A percentile compares a stretch with the other conserved stretches of the same genome.
Evolutionary conservation across 2,113 vertebrate genomes (phyloP).

Genomic region (Pycnonotus jocosus): DNA sequence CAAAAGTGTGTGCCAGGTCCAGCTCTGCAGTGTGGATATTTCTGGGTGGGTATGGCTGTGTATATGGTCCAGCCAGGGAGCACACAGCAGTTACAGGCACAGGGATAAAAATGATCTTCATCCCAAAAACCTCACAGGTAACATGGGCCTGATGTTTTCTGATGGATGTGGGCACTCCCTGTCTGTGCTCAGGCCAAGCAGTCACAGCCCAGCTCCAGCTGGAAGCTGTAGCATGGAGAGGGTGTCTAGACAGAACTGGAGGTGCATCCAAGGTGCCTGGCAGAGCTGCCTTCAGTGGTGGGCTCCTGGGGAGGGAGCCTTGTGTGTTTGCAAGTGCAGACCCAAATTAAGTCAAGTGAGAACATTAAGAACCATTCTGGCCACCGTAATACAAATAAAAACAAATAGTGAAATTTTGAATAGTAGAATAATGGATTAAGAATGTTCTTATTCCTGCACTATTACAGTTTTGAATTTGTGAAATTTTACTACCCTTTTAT

Average conservation of each 20-base stretch:
- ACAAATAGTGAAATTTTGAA: neutral
- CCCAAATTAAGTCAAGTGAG: neutral
- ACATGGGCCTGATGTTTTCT: neutral
- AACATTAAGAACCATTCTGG: neutral
- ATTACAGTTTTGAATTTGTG: neutral
- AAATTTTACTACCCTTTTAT: neutral
- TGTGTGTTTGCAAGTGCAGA: no score
- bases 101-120: neutral
- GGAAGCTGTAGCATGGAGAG: neutral
- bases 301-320: neutral
- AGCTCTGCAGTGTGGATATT: neutral
- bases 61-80: neutral
- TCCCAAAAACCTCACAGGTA: neutral
- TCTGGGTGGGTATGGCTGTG: neutral
- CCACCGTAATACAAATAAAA: neutral
- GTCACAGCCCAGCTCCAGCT: neutral
- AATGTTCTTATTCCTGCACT: neutral
- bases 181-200: neutral
- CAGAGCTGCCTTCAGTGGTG: neutral
- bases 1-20: neutral
- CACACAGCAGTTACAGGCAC: neutral
- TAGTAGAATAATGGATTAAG: neutral
- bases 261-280: neutral
- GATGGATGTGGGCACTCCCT: neutral
- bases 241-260: neutral